Percentiles rank a stretch among this genome's conserved stretches.
Conservation (phyloP, 2,888 invertebrate species). For the Cantharis lateralis region DNA sequence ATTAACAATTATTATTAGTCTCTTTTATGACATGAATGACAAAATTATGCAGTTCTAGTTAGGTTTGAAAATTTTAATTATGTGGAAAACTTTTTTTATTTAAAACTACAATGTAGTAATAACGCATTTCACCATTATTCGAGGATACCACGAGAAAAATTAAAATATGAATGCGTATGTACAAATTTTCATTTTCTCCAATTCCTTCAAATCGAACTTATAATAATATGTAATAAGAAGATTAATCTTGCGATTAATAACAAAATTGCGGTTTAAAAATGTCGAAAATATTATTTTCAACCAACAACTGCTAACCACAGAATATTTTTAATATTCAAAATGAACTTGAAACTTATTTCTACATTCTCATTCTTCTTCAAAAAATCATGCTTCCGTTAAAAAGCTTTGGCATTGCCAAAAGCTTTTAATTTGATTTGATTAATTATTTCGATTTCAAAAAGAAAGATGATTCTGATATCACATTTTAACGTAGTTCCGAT, state of each 20-base stretch:
- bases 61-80: not conserved
- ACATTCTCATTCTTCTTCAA: not conserved
- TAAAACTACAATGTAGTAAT: too few species aligned
- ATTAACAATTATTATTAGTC: not conserved
- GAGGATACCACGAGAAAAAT: too few species aligned
- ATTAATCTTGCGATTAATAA: not conserved
- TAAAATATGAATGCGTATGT: not conserved
- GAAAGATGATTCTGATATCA: not conserved
- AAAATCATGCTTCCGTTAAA: not conserved
- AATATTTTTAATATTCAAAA: too few species aligned
- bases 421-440: not conserved
- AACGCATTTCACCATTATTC: too few species aligned
- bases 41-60: not conserved
- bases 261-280: not conserved
- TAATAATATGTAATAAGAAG: not conserved
- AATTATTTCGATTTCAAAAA: not conserved
- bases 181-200: not conserved
- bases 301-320: not conserved
- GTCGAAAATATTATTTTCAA: not conserved
- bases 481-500: not conserved
- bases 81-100: too few species aligned
- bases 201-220: not conserved
- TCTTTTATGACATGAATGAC: not conserved
- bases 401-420: not conserved
- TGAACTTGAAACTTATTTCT: not conserved